phyloP scores from a whole-genome alignment of 2,113 vertebrate species.

The Gobio gobio region DNA sequence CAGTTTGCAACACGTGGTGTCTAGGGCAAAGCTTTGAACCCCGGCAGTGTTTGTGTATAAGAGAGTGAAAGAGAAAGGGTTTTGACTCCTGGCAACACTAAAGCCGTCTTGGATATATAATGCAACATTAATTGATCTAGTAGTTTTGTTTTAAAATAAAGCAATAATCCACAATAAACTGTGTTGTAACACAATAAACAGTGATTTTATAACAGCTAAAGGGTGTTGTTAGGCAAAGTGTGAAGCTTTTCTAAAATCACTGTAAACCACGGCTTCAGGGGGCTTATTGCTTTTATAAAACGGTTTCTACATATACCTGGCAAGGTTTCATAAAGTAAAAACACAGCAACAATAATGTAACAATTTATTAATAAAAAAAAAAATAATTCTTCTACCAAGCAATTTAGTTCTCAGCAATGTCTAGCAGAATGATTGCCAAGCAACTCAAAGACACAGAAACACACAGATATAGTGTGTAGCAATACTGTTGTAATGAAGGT shows the following conservation, averaged over 20 bases:
- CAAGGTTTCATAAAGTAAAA: no score
- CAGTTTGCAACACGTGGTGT: slow-evolving; percentile 67
- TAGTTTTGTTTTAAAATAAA: background rate
- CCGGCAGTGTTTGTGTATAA: background rate
- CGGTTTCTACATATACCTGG: no score
- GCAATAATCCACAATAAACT: background rate
- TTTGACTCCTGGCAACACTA: background rate
- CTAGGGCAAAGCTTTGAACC: slow-evolving; percentile 62
- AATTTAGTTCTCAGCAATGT: no score
- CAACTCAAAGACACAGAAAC: background rate
- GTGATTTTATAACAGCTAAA: background rate
- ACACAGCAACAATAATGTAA: no score
- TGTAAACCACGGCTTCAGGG: no score
- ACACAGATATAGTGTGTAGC: no score
- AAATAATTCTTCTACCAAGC: no score
- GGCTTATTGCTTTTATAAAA: no score
- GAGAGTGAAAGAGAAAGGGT: background rate
- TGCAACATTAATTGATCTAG: background rate
- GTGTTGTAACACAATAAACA: no score
- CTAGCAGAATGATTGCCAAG: background rate
- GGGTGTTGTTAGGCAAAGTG: no score
- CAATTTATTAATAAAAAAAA: no score
- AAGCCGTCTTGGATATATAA: background rate
- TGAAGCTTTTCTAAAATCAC: no score
- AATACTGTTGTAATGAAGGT: background rate